These are phyloP conservation scores for Rhyacichthys aspro DNA, from an alignment of 2,797 vertebrate genomes.

Conservation along the genomic window DNA sequence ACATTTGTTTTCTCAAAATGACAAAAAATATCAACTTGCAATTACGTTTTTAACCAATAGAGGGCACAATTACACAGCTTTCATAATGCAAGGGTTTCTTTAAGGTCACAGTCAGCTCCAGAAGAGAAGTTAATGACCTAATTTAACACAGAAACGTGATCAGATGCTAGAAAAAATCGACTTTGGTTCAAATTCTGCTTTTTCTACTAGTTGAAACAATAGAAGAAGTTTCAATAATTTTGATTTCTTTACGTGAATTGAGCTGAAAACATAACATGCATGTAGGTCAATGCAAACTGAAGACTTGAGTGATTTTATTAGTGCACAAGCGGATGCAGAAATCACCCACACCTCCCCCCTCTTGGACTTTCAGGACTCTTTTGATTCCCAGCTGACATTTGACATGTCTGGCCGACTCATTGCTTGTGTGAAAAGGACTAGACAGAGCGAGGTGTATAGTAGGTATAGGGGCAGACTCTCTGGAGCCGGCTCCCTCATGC, in stretches of 20 bases:
- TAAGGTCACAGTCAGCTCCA: slow-evolving; percentile 36
- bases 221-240: background rate
- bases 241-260: background rate
- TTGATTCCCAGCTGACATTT: slow-evolving; percentile 55
- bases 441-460: slow-evolving; percentile 41
- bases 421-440: slow-evolving; percentile 9
- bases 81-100: slow-evolving; percentile 28
- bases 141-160: slow-evolving; percentile 12
- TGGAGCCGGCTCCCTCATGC: slow-evolving; percentile 74
- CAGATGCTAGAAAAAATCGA: background rate
- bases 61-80: slow-evolving; percentile 62
- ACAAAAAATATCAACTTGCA: slow-evolving; percentile 22
- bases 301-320: slow-evolving; percentile 22
- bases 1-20: background rate
- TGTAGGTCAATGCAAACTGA: slow-evolving; percentile 2
- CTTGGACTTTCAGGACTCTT: slow-evolving; percentile 38
- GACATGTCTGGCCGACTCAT: slow-evolving; percentile 37
- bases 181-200: background rate
- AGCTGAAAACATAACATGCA: background rate
- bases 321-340: slow-evolving; percentile 14
- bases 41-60: slow-evolving; percentile 45
- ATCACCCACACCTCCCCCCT: slow-evolving; percentile 25
- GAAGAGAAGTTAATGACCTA: background rate
- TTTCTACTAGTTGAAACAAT: too few species aligned
- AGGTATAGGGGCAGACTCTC: slow-evolving; percentile 74